A percentile compares a stretch with the other conserved stretches of the same genome.
phyloP scores from a whole-genome alignment of 2,888 invertebrate species.

The Tipula helvola region DNA sequence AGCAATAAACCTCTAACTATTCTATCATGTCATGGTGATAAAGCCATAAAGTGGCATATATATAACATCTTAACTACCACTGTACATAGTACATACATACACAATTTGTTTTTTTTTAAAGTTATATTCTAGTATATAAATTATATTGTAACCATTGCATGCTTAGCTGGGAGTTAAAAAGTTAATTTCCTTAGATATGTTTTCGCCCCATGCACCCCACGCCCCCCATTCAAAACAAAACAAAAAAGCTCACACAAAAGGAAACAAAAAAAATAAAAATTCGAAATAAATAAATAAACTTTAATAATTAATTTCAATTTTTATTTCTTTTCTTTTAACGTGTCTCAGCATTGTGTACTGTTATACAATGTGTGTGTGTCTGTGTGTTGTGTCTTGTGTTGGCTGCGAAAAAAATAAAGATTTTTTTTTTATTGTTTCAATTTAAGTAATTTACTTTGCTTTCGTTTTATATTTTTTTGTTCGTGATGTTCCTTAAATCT shows the following conservation, averaged over 20 bases:
- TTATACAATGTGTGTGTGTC: neutral
- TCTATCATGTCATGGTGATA: neutral
- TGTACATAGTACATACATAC: neutral
- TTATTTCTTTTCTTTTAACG: neutral
- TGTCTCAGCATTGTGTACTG: neutral
- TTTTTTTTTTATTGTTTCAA: neutral
- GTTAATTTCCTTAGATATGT: neutral
- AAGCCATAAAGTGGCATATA: neutral
- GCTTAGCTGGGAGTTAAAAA: neutral
- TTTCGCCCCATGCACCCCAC: neutral
- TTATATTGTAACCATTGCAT: neutral
- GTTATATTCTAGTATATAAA: neutral
- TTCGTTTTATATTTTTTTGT: neutral
- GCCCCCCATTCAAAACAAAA: neutral
- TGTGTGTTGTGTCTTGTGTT: neutral
- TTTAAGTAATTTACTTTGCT: neutral
- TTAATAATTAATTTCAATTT: neutral
- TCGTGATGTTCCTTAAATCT: neutral
- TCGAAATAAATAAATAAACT: neutral
- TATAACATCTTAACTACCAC: neutral
- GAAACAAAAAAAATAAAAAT: neutral
- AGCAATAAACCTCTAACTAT: neutral
- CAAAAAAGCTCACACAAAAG: neutral
- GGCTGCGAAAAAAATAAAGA: neutral
- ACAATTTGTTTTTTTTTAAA: neutral